These are phyloP conservation scores for Actinostola sp. DNA, from an alignment of 92 coral and sea anemone genomes.

Conservation along the genomic window DNA sequence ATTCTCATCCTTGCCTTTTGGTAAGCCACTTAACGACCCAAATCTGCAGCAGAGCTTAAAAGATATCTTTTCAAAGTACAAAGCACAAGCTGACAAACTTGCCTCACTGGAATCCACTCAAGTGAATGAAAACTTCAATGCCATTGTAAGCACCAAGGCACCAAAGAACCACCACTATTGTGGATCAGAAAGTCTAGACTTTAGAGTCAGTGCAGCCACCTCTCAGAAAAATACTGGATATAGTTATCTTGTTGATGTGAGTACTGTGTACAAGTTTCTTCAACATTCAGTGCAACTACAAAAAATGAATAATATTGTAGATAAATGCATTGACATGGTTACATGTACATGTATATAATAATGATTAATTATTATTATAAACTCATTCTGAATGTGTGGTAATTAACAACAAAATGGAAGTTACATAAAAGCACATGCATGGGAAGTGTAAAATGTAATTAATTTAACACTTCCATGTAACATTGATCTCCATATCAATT, in stretches of 20 bases:
- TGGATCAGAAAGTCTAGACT: slow-evolving; percentile 4
- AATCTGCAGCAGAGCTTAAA: not conserved
- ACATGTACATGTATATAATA: no score
- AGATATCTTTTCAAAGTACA: no score
- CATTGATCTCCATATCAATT: no score
- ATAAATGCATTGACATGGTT: no score
- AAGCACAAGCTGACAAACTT: not conserved
- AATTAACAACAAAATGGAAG: no score
- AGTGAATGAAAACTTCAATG: slow-evolving; percentile 11
- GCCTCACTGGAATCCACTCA: slow-evolving; percentile 1
- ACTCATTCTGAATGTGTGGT: no score
- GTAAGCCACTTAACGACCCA: not conserved
- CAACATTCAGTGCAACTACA: not conserved
- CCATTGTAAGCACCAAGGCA: not conserved
- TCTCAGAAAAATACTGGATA: not conserved
- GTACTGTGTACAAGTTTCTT: not conserved
- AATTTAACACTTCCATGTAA: no score
- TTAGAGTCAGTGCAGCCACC: not conserved
- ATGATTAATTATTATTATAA: no score
- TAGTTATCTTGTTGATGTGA: not conserved
- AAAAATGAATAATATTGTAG: no score
- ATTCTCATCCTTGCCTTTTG: no score
- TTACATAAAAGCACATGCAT: no score
- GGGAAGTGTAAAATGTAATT: no score
- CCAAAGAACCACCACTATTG: slow-evolving; percentile 16